Evolutionary conservation across 2,113 vertebrate genomes (phyloP), one percentile per base, ranked within the genome.

Genomic region (Hippoglossus stenolepis): DNA sequence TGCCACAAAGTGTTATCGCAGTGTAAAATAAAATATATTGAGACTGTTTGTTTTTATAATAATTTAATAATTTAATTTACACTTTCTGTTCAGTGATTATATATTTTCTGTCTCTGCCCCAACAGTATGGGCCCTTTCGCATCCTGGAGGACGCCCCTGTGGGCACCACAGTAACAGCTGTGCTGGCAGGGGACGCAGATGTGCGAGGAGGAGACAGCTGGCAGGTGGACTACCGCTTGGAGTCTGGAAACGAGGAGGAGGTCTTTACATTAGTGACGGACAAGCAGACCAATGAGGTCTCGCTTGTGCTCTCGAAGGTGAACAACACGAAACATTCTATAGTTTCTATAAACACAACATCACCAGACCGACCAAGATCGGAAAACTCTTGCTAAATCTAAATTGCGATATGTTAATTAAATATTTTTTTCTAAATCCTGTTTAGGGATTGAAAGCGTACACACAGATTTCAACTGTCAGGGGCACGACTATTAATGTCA

Each of bases 151-250:
- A 93, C 6, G 73, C 90, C 63, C n/a, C 63, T 4, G 78, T 87
- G 73, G 92, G 89, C 9, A 78, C 87, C 51, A 89, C 91, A 1
- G 77, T 94, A 17, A 80, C 91, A 53, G 62, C 86, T 8, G 70
- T 88, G 62, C 80, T 89, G 49, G 92, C 90, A 2, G 87, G 91
- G 65, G 93, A 94, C 79, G 93, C 89, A 51, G 95, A 95, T 76
- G 88, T 92, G 64, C 80, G 91, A n/a, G 89, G 93, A n/a, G 92
- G 93, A 57, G 93, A 94, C 90, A 94, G 92, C 90, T 95, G 94
- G 94, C 83, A 93, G 90, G 87, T 92, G 61, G 75, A 88, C 77
- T 95, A 95, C 79, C 77, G 65, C 76, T 81, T 95, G 57, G 89
- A 94, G 76, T 95, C 94, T 47, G 93, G 94, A 31, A 95, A 95